Evolutionary conservation across 2,888 invertebrate genomes (phyloP), one percentile per base, ranked within the genome.

Genomic region (Caenorhabditis sp.): DNA sequence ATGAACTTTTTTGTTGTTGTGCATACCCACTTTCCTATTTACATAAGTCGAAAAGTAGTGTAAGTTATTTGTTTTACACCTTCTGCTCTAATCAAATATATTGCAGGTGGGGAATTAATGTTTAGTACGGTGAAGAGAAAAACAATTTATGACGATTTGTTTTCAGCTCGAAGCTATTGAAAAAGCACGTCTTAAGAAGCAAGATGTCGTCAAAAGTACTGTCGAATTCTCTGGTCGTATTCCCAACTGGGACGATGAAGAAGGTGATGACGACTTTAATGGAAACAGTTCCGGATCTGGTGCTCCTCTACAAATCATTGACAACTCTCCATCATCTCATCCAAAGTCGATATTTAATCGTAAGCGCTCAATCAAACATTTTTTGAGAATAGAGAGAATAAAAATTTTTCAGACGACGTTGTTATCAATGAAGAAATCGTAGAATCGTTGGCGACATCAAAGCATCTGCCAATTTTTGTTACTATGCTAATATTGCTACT

Each of bases 81-180:
- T 70, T 70, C 66, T 62, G 66, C 66, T 53, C 61, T 36, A 58
- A 31, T 57, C 64, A 31, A 31, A 31, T 31, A 31, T 31, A 31
- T 31, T 31, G 31, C 31, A 31, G 31, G 31, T 31, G 31, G 31
- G 31, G 31, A n/a, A n/a, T n/a, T n/a, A n/a, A n/a, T n/a, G n/a
- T n/a, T n/a, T n/a, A n/a, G n/a, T n/a, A n/a, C n/a, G n/a, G n/a
- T n/a, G n/a, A n/a, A n/a, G n/a, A n/a, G n/a, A 50, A 17, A n/a
- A 50, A 10, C 17, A 5, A 5, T 10, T n/a, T n/a, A n/a, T n/a
- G n/a, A n/a, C n/a, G n/a, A n/a, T n/a, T n/a, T n/a, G 51, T 59
- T 71, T 71, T 59, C 67, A 73, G 73, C 68, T 68, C 59, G 72
- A 72, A 12, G 67, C 67, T 64, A 63, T 72, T 24, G 72, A 72